Evolutionary conservation across 2,797 vertebrate species (phyloP), one percentile per base, ranked within the genome.

Genomic region (Otus scops): DNA sequence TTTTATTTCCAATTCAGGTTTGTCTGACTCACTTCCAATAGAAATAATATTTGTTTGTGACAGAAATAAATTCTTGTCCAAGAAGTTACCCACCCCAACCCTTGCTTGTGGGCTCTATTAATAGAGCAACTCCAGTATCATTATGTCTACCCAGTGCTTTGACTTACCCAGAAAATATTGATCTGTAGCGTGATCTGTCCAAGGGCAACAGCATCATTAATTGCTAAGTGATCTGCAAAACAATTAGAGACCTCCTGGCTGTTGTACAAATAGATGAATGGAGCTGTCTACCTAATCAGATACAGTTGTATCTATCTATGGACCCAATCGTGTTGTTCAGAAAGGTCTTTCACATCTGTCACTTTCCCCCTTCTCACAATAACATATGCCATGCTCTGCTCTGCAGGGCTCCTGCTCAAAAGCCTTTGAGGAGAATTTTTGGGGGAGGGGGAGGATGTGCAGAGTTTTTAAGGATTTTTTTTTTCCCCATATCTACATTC

Each of bases 201-300:
- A 95, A 97, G 96, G 95, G 97, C 97, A 97, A 93, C 64, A 85
- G 81, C 90, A 94, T 95, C 97, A 96, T 97, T 98, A 98, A 97
- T 97, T 96, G 97, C 94, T 96, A 97, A 97, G 97, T 89, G 97
- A 97, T 94, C 95, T 97, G 94, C 95, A 97, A 96, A 97, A 97
- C 96, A 98, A 97, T 97, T 95, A 97, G 96, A 96, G 83, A 92
- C 85, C 95, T 97, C 88, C 93, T 94, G 84, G 88, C 95, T 97
- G 68, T 36, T 79, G 83, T 92, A 73, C 73, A 71, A 93, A 92
- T 79, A 96, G 93, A 96, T 73, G 91, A 91, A 95, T 95, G 92
- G 95, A 97, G 93, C 96, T 96, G 85, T 94, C 97, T 88, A 39
- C 85, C 92, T 93, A 60, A 97, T 97, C 95, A 86, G 96, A 93